These are phyloP conservation scores for Galendromus occidentalis DNA, from an alignment of 1,140 invertebrate genomes.

Conservation along the genomic window DNA sequence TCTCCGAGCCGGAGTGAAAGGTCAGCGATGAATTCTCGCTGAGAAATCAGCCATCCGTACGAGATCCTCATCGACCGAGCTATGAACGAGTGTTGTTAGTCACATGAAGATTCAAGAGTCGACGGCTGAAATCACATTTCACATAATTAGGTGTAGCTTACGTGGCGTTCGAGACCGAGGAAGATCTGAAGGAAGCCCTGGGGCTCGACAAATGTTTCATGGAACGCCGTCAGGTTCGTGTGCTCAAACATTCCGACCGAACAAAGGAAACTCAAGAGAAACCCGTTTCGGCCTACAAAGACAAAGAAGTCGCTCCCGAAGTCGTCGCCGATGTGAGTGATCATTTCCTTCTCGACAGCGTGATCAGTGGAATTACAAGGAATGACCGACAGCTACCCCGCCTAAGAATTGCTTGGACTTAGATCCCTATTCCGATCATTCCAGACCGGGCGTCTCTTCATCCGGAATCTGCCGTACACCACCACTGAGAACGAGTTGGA, in stretches of 20 bases:
- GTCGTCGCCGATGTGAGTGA: conserved; percentile 16
- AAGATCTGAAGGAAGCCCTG: conserved; percentile 56
- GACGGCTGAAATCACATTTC: too few species aligned
- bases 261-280: neutral
- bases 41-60: too few species aligned
- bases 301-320: conserved; percentile 10
- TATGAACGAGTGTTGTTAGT: conserved; percentile 22
- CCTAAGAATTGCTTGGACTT: neutral
- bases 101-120: neutral
- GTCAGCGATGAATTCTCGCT: too few species aligned
- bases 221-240: conserved; percentile 35
- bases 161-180: conserved; percentile 65
- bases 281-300: neutral
- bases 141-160: conserved; percentile 45
- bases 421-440: neutral
- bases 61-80: conserved; percentile 33
- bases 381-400: conserved; percentile 21
- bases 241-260: neutral
- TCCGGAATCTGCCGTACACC: conserved; percentile 76
- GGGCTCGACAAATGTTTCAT: conserved; percentile 64
- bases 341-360: conserved; percentile 25
- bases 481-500: conserved; percentile 70
- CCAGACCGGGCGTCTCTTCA: conserved; percentile 70
- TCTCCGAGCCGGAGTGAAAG: neutral
- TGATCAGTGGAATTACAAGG: conserved; percentile 27